Evolutionary conservation across 2,113 vertebrate species (phyloP), one percentile per base, ranked within the genome.

Genomic region (Tympanuchus pallidicinctus): DNA sequence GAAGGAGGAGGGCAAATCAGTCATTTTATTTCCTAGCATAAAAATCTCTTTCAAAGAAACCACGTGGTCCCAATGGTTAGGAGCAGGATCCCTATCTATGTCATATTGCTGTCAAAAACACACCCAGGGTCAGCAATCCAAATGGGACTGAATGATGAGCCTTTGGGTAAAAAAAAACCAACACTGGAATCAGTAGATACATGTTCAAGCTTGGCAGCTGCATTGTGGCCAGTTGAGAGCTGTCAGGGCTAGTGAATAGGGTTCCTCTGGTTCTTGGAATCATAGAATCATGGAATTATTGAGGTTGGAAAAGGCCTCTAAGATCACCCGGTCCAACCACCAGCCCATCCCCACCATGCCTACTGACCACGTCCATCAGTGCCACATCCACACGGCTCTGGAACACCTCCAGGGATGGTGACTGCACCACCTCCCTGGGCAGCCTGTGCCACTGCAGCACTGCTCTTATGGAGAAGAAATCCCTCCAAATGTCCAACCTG

Each of bases 11-110:
- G 61, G 81, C 1, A 88, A 75, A 71, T 43, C 0, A 5, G 40
- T 65, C 87, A 13, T 32, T 92, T 93, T 79, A 79, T 24, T 76
- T 89, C 43, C 45, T 69, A 79, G 70, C 86, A 82, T 88, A 64
- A 83, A 83, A 86, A 69, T 32, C 63, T 88, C 38, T 82, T 93
- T 69, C 50, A 73, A n/a, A 66, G 64, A 89, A 80, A 40, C 27
- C 43, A 19, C 85, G 20, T 28, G 59, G 60, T 54, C 45, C 16
- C 15, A 27, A 59, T 0, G 0, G 40, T 66, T 76, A 59, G 67
- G 19, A 91, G 70, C 28, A 48, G 28, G 1, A 1, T 32, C 67
- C 85, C 48, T 28, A 74, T 60, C 45, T 66, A 70, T 85, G 66
- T 71, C 66, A 38, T 47, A 77, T 90, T 81, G 19, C 32, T 92